Evolutionary conservation across 2,888 invertebrate genomes (phyloP).

Genomic region (Sphecodes monilicornis): DNA sequence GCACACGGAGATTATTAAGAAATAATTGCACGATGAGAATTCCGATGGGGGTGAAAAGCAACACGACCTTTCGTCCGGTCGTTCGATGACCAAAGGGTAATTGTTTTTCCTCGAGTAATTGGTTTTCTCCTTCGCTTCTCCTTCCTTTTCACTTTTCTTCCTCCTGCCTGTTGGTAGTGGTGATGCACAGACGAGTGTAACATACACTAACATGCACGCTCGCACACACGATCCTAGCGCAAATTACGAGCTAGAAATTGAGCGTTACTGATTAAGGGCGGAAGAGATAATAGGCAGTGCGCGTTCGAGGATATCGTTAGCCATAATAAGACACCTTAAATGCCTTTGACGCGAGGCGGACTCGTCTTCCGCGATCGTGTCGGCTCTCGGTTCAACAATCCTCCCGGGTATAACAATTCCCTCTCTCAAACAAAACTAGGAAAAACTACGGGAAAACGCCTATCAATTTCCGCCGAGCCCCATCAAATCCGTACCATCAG

Average conservation of each 20-base stretch:
- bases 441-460: not conserved
- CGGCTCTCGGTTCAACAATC: constrained; percentile 1
- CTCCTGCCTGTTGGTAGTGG: not conserved
- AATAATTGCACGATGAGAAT: not conserved
- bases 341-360: constrained; percentile 6
- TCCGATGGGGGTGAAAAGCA: not conserved
- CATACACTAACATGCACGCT: not conserved
- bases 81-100: not conserved
- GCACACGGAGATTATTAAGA: not conserved
- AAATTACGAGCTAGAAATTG: constrained; percentile 61
- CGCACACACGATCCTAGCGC: constrained; percentile 30
- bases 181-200: not conserved
- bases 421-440: not conserved
- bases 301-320: constrained; percentile 55
- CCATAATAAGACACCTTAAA: constrained; percentile 49
- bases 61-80: not conserved
- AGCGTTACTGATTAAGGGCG: constrained; percentile 64
- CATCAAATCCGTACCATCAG: not conserved
- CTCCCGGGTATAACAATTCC: not conserved
- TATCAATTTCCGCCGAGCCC: not conserved
- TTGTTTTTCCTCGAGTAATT: constrained; percentile 15
- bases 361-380: constrained; percentile 34
- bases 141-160: constrained; percentile 51
- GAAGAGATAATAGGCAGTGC: constrained; percentile 58
- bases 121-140: constrained; percentile 8